phyloP scores from a whole-genome alignment of 1,140 invertebrate genomes.

The Polyergus mexicanus region DNA sequence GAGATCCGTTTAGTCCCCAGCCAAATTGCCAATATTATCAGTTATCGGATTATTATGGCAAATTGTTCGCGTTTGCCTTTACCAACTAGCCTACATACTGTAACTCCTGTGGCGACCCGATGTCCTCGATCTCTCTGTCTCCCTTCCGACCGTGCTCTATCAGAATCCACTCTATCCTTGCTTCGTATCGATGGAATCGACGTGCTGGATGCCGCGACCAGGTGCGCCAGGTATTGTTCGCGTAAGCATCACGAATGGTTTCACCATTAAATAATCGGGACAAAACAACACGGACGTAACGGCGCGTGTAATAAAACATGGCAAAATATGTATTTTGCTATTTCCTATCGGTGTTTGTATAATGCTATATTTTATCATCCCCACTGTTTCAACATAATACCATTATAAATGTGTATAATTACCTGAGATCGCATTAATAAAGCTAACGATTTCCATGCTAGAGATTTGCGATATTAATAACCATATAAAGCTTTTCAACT shows the following conservation, averaged over 20 bases:
- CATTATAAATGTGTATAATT: not conserved
- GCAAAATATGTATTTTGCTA: conserved; percentile 9
- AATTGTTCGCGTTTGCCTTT: conserved; percentile 80
- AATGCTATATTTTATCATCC: not conserved
- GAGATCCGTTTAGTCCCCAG: conserved; percentile 72
- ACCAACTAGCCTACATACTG: conserved; percentile 71
- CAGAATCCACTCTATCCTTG: conserved; percentile 38
- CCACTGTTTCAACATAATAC: not conserved
- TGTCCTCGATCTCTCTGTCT: conserved; percentile 43
- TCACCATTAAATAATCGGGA: not conserved
- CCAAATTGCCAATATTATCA: conserved; percentile 82
- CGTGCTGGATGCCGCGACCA: conserved; percentile 68
- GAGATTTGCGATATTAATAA: not conserved
- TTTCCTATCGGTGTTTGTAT: not conserved
- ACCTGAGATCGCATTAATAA: not conserved
- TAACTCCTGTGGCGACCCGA: conserved; percentile 56
- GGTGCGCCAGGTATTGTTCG: conserved; percentile 67
- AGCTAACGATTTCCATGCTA: not conserved
- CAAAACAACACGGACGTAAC: not conserved
- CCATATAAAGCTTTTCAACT: not conserved
- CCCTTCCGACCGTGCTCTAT: conserved; percentile 17
- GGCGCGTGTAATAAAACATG: not conserved
- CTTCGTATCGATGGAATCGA: conserved; percentile 33
- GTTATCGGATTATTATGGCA: conserved; percentile 82
- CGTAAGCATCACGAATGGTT: conserved; percentile 64